Conservation (phyloP, 2,888 invertebrate genomes). For the Diaphora mendica region DNA sequence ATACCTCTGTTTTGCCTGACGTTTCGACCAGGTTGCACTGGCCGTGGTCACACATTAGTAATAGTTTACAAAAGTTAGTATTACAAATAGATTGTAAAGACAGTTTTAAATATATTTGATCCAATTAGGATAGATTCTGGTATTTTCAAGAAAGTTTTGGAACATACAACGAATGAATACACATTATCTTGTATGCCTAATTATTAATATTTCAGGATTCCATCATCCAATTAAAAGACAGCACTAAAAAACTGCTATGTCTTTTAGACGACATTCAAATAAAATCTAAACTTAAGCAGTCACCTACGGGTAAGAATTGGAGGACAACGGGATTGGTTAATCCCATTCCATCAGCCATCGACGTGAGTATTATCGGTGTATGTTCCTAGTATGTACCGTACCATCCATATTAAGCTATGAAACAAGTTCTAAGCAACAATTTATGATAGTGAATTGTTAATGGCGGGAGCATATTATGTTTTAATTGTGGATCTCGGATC, state of each 20-base stretch:
- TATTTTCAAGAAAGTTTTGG: neutral
- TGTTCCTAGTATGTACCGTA: neutral
- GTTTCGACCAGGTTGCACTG: no score
- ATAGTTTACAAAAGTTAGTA: no score
- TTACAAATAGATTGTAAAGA: no score
- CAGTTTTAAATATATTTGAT: neutral
- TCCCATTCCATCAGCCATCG: constrained; percentile 5
- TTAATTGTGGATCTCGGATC: no score
- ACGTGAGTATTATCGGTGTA: neutral
- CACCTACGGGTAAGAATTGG: neutral
- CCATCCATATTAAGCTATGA: neutral
- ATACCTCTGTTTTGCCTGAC: no score
- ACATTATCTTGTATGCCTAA: neutral
- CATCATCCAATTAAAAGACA: constrained; percentile 66
- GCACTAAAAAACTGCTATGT: constrained; percentile 69
- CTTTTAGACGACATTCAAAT: constrained; percentile 71
- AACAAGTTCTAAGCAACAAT: neutral
- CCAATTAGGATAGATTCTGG: no score
- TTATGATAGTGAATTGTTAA: neutral
- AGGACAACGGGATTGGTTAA: neutral
- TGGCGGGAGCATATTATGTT: no score
- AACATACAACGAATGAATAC: neutral
- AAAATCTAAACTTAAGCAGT: constrained; percentile 58
- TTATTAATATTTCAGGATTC: constrained; percentile 60
- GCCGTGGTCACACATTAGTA: no score